A percentile compares a stretch with the other conserved stretches of the same genome.
Evolutionary conservation across 1,140 invertebrate species (phyloP).

Genomic region (Charaxes varanes): DNA sequence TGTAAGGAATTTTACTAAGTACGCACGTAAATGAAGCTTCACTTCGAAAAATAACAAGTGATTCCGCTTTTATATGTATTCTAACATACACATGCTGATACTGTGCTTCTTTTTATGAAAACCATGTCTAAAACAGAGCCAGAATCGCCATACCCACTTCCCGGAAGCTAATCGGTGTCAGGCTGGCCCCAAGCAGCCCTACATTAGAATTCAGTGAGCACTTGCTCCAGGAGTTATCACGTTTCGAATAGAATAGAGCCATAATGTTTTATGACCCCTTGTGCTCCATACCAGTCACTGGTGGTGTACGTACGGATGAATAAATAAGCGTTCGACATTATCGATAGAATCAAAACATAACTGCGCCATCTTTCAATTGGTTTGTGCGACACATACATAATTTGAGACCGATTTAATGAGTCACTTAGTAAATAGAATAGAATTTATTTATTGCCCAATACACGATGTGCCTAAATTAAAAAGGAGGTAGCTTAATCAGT

Average conservation of each 20-base stretch:
- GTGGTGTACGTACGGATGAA: slow-evolving; percentile 65
- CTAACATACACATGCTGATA: too few species aligned
- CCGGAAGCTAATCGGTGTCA: slow-evolving; percentile 61
- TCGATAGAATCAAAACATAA: slow-evolving; percentile 23
- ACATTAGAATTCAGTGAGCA: slow-evolving; percentile 66
- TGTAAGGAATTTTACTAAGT: too few species aligned
- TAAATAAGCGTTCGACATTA: slow-evolving; percentile 32
- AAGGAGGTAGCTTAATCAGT: too few species aligned
- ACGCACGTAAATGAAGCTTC: too few species aligned
- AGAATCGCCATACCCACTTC: slow-evolving; percentile 48
- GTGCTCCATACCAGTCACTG: slow-evolving; percentile 60
- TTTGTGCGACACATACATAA: too few species aligned
- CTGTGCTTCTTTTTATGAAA: too few species aligned
- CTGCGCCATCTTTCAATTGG: background rate
- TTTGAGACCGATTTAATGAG: too few species aligned
- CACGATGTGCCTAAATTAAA: too few species aligned
- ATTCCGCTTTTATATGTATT: too few species aligned
- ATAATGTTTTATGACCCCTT: slow-evolving; percentile 71
- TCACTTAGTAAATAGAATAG: too few species aligned
- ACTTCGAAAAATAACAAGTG: too few species aligned
- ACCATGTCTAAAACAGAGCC: slow-evolving; percentile 15
- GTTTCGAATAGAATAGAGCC: slow-evolving; percentile 70
- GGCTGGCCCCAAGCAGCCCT: slow-evolving; percentile 39
- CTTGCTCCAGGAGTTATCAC: slow-evolving; percentile 61
- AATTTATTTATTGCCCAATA: too few species aligned